phyloP scores from a whole-genome alignment of 2,888 invertebrate genomes.

The Polietes domitor region DNA sequence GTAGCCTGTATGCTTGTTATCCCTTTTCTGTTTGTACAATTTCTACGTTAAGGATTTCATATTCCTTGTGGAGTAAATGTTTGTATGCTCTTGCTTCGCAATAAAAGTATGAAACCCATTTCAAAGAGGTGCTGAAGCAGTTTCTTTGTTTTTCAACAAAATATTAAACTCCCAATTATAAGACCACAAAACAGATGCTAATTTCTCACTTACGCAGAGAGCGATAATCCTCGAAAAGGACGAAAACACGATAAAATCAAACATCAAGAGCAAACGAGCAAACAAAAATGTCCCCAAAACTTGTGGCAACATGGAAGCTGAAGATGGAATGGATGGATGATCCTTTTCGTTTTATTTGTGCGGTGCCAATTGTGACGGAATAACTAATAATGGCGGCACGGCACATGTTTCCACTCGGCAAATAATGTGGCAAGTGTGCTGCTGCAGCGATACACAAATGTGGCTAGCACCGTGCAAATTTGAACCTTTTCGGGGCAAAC shows the following conservation, averaged over 20 bases:
- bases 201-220: background rate
- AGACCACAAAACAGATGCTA: conserved; percentile 1
- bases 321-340: background rate
- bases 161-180: background rate
- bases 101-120: background rate
- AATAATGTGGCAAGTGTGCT: background rate
- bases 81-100: background rate
- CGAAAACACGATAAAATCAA: background rate
- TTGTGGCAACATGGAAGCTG: background rate
- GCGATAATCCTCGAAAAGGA: background rate
- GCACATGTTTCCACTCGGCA: background rate
- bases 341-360: conserved; percentile 5
- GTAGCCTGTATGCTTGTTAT: too few species aligned
- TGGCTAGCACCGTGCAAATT: background rate
- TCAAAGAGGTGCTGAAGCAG: background rate
- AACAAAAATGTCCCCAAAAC: background rate
- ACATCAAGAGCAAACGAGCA: background rate
- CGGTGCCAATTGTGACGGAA: background rate
- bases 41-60: too few species aligned
- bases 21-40: too few species aligned
- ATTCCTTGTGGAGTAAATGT: background rate
- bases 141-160: background rate
- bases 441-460: too few species aligned
- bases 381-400: too few species aligned
- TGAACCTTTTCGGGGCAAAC: background rate